Evolutionary conservation across 2,888 invertebrate genomes (phyloP).

Genomic region (Eugnorisma glareosa): DNA sequence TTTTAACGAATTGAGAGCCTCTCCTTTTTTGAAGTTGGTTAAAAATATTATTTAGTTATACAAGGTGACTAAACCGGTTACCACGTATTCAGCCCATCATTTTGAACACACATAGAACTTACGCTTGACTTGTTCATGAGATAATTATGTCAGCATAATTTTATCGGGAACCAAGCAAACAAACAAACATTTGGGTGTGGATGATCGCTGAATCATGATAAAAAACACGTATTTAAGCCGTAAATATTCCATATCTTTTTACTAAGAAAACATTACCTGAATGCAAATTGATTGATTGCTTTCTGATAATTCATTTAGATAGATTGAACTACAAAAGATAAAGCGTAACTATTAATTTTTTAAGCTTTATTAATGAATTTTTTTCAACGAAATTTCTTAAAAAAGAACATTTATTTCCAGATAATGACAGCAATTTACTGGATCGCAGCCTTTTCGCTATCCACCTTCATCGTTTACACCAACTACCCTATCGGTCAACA

Average conservation of each 20-base stretch:
- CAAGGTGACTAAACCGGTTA: no score
- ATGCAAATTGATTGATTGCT: neutral
- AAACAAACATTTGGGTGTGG: neutral
- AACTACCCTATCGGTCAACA: slow-evolving; percentile 66
- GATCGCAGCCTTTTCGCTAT: slow-evolving; percentile 54
- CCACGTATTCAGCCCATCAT: no score
- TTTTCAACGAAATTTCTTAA: neutral
- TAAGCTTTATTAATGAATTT: neutral
- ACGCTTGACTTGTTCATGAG: no score
- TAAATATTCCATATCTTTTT: neutral
- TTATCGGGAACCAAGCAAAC: neutral
- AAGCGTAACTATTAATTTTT: neutral
- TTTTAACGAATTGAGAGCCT: no score
- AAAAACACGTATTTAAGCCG: neutral
- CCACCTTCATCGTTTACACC: slow-evolving; percentile 61
- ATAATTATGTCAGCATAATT: no score
- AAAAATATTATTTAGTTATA: no score
- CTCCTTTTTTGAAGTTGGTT: no score
- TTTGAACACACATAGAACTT: no score
- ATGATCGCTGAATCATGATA: neutral
- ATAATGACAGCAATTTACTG: slow-evolving; percentile 58
- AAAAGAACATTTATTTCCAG: slow-evolving; percentile 42
- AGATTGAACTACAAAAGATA: neutral
- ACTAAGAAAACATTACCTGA: neutral
- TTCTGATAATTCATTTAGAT: neutral